Percentiles rank a stretch among this genome's conserved stretches.
Conservation (phyloP, 2,888 invertebrate genomes). For the Nasonia oneida region DNA sequence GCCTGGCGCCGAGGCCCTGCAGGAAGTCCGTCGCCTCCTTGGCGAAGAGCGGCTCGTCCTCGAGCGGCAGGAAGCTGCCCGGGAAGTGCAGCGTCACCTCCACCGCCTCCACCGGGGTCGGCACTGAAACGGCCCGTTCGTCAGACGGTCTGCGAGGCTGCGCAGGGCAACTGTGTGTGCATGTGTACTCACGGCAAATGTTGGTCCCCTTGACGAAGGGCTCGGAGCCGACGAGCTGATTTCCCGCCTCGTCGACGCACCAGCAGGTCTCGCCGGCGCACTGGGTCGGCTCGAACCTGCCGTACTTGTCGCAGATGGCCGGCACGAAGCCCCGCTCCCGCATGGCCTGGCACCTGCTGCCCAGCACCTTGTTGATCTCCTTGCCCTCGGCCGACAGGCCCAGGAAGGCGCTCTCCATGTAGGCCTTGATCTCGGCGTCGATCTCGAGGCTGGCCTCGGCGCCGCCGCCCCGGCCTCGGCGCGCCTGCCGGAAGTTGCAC, state of each 20-base stretch:
- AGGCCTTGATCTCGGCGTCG: slow-evolving; percentile 72
- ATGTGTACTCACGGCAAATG: slow-evolving; percentile 80
- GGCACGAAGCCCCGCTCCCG: slow-evolving; percentile 78
- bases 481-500: slow-evolving; percentile 90
- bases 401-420: slow-evolving; percentile 72
- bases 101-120: slow-evolving; percentile 87
- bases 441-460: slow-evolving; percentile 64
- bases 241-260: slow-evolving; percentile 93
- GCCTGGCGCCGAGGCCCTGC: slow-evolving; percentile 73
- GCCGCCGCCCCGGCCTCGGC: slow-evolving; percentile 79
- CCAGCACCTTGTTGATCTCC: slow-evolving; percentile 77
- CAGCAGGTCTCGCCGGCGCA: slow-evolving; percentile 88
- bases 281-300: slow-evolving; percentile 88
- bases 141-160: not conserved
- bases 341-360: slow-evolving; percentile 82
- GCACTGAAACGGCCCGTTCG: slow-evolving; percentile 79
- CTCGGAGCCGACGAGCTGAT: slow-evolving; percentile 83
- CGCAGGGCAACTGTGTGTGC: fast-evolving
- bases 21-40: slow-evolving; percentile 74
- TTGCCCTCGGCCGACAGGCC: slow-evolving; percentile 68
- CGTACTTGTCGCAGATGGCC: slow-evolving; percentile 84
- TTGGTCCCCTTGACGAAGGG: slow-evolving; percentile 83
- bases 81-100: slow-evolving; percentile 87
- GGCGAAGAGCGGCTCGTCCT: slow-evolving; percentile 71
- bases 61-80: slow-evolving; percentile 80